Evolutionary conservation across 2,113 vertebrate genomes (phyloP), one percentile per base, ranked within the genome.

Genomic region (Pungitius pungitius): DNA sequence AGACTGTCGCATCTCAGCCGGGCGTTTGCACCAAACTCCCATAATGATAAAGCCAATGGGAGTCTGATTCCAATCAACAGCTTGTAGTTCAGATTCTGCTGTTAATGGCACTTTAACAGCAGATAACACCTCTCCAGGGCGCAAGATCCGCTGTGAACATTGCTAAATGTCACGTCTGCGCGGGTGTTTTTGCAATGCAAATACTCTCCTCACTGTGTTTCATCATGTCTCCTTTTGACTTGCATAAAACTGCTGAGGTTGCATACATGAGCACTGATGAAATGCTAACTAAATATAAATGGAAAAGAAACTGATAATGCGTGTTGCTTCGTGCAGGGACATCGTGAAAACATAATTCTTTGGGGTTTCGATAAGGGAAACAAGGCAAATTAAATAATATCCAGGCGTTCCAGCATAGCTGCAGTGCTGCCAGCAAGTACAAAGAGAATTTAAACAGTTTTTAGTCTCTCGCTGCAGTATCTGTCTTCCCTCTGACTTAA

Each of bases 401-500:
- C 37, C 20, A 35, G n/a, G 12, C 24, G 22, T 52, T 13, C 18
- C 17, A 35, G 26, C 52, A 33, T 12, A 49, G 61, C 22, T 27
- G 55, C 69, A 30, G 35, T 17, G 22, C 33, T 24, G 59, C 65
- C 69, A 64, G 61, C 33, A 49, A 60, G 60, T 55, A 55, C 35
- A 55, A 59, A 33, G 26, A 67, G n/a, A 40, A 47, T 24, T 62
- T 71, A 15, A 27, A 57, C 22, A 20, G 45, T 54, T 54, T 73
- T 27, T 13, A 35, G 39, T 26, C 20, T 54, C 42, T 72, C 26
- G 8, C 37, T 60, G 61, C 58, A 51, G 27, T 33, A 67, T 56
- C 42, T 71, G 40, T 45, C 30, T 17, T 78, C 55, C 26, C 18
- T 73, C 4, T 9, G 33, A 63, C 61, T 49, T 76, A 57, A 85